Conservation (phyloP, 2,888 invertebrate species). For the Trissolcus brochymenae region DNA sequence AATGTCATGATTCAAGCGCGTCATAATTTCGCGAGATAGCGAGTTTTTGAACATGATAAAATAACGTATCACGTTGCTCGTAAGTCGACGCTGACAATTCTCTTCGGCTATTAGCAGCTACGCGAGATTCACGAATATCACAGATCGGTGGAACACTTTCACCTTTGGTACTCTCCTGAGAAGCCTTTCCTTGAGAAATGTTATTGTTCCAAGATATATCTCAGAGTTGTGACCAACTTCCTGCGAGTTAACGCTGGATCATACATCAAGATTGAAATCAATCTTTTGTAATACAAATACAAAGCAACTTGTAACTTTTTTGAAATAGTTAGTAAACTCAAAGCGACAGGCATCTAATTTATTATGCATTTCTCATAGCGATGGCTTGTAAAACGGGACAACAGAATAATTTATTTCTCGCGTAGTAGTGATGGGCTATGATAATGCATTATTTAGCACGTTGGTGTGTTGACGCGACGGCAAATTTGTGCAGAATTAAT, state of each 20-base stretch:
- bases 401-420: slow-evolving; percentile 32
- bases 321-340: slow-evolving; percentile 35
- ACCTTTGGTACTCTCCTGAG: slow-evolving; percentile 59
- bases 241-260: slow-evolving; percentile 31
- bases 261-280: slow-evolving; percentile 45
- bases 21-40: slow-evolving; percentile 8
- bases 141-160: slow-evolving; percentile 64
- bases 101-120: slow-evolving; percentile 37
- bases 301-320: slow-evolving; percentile 34
- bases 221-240: slow-evolving; percentile 40
- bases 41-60: slow-evolving; percentile 17
- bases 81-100: slow-evolving; percentile 66
- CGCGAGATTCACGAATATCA: slow-evolving; percentile 32
- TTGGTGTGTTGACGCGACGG: slow-evolving; percentile 9
- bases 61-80: slow-evolving; percentile 55
- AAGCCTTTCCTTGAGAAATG: slow-evolving; percentile 46
- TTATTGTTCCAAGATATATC: slow-evolving; percentile 48
- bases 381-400: slow-evolving; percentile 34
- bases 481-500: slow-evolving; percentile 11
- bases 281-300: slow-evolving; percentile 41
- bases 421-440: slow-evolving; percentile 22
- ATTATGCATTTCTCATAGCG: slow-evolving; percentile 22
- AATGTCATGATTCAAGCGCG: slow-evolving; percentile 7
- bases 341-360: slow-evolving; percentile 41
- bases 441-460: slow-evolving; percentile 37